A percentile compares a stretch with the other conserved stretches of the same genome.
Conservation (phyloP, 2,888 invertebrate species). For the Drosophila aldrichi region DNA sequence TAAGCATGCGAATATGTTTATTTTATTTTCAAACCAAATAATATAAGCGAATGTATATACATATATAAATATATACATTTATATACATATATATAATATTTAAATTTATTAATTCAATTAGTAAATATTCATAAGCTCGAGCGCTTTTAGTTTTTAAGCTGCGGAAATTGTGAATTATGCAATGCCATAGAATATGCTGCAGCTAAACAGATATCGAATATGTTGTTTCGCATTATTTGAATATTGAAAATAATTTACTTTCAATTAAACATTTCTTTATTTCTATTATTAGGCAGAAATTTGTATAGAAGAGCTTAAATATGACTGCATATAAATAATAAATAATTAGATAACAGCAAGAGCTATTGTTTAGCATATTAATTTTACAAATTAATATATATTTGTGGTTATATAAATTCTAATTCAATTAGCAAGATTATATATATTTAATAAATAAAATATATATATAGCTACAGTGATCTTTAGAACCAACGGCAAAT, state of each 20-base stretch:
- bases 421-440: too few species aligned
- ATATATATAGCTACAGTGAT: too few species aligned
- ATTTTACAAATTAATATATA: neutral
- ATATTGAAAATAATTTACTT: neutral
- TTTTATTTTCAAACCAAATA: conserved; percentile 13
- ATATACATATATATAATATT: neutral
- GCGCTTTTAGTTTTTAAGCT: conserved; percentile 34
- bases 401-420: too few species aligned
- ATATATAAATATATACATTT: neutral
- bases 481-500: too few species aligned
- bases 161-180: conserved; percentile 56
- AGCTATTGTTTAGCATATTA: neutral
- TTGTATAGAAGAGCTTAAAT: neutral
- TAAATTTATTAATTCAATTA: conserved; percentile 70
- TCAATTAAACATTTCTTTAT: neutral
- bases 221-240: conserved; percentile 6
- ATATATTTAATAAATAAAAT: too few species aligned
- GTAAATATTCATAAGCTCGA: conserved; percentile 41
- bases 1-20: conserved; percentile 32
- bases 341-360: neutral
- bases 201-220: conserved; percentile 12
- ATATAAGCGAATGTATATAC: neutral
- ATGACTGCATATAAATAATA: neutral
- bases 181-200: conserved; percentile 17
- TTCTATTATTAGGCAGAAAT: neutral